Evolutionary conservation across 2,113 vertebrate genomes (phyloP).

Genomic region (Electrona antarctica): DNA sequence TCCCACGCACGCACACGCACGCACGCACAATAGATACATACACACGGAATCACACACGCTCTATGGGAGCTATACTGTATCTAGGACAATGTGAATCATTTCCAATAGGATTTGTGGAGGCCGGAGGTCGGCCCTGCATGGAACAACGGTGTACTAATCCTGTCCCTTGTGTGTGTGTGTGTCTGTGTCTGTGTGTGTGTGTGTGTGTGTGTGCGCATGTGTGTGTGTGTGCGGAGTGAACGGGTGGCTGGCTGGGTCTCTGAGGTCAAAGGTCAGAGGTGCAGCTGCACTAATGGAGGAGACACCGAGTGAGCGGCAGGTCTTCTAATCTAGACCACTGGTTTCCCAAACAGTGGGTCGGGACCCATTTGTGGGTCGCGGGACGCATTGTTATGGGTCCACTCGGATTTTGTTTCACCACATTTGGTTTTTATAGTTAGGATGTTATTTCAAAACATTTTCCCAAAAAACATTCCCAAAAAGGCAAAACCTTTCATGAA

Average conservation of each 20-base stretch:
- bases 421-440: too few species aligned
- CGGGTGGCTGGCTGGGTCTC: slow-evolving; percentile 26
- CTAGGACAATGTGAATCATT: slow-evolving; percentile 60
- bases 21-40: not conserved
- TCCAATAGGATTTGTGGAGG: slow-evolving; percentile 68
- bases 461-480: too few species aligned
- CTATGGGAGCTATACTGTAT: slow-evolving; percentile 19
- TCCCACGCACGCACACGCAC: not conserved
- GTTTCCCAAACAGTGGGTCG: not conserved
- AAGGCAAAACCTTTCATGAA: too few species aligned
- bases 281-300: slow-evolving; percentile 23
- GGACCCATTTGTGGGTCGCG: too few species aligned
- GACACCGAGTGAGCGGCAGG: slow-evolving; percentile 21
- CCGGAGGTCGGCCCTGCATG: slow-evolving; percentile 45
- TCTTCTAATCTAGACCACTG: not conserved
- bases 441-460: too few species aligned
- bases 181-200: too few species aligned
- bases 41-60: slow-evolving; percentile 1
- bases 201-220: too few species aligned
- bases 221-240: slow-evolving; percentile 14
- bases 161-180: slow-evolving; percentile 36
- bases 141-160: slow-evolving; percentile 67
- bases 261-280: slow-evolving; percentile 19
- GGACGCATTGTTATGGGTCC: too few species aligned
- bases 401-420: too few species aligned